phyloP scores from a whole-genome alignment of 2,113 vertebrate genomes.

The Redunca redunca region DNA sequence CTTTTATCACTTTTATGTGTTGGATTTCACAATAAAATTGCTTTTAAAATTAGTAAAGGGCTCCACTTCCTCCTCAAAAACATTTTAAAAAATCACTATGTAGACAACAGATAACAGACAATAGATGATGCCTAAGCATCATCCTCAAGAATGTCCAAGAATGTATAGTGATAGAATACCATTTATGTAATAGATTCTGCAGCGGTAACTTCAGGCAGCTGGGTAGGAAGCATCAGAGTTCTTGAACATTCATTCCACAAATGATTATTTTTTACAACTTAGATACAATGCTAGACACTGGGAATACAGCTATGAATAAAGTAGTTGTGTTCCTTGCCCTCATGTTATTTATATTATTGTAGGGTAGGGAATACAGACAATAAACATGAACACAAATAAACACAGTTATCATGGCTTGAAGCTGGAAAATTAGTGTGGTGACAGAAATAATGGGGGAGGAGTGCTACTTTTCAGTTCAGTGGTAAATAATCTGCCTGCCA shows the following conservation, averaged over 20 bases:
- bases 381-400: not conserved
- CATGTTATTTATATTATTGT: not conserved
- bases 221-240: not conserved
- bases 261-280: not conserved
- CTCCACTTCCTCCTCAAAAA: not conserved
- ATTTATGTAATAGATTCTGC: not conserved
- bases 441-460: not conserved
- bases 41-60: not conserved
- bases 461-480: not conserved
- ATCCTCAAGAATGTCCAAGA: not conserved
- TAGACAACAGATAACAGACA: not conserved
- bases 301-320: not conserved
- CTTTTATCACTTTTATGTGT: not conserved
- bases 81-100: not conserved
- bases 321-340: not conserved
- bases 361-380: not conserved
- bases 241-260: not conserved
- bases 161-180: not conserved
- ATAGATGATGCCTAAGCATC: not conserved
- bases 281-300: not conserved
- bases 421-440: not conserved
- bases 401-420: not conserved
- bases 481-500: not conserved
- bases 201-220: not conserved
- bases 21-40: not conserved